phyloP scores from a whole-genome alignment of 2,113 vertebrate species.

The Ictidomys tridecemlineatus region DNA sequence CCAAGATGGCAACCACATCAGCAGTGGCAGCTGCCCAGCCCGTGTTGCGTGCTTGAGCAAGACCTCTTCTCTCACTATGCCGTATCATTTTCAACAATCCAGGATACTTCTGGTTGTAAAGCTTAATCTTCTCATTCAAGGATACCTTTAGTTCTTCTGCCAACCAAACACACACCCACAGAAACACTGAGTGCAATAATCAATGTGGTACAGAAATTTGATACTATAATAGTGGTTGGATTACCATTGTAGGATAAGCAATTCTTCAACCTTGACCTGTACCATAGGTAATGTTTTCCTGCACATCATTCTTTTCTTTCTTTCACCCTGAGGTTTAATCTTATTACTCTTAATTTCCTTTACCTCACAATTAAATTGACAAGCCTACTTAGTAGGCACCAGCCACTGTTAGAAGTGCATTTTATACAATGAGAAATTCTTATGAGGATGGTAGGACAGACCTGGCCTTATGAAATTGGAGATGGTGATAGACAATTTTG shows the following conservation, averaged over 20 bases:
- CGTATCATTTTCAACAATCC: constrained; percentile 80
- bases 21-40: constrained; percentile 86
- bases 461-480: not conserved
- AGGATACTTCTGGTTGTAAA: constrained; percentile 70
- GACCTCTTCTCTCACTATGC: constrained; percentile 86
- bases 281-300: not conserved
- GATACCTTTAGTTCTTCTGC: constrained; percentile 77
- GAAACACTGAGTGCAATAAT: not conserved
- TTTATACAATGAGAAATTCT: not conserved
- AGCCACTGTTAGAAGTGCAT: not conserved
- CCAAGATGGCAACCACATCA: constrained; percentile 90
- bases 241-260: not conserved
- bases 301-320: not conserved
- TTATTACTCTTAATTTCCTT: not conserved
- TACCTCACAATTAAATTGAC: not conserved
- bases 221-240: not conserved
- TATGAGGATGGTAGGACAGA: not conserved
- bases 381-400: not conserved
- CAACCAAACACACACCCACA: not conserved
- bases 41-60: constrained; percentile 88
- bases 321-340: not conserved
- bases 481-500: not conserved
- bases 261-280: not conserved
- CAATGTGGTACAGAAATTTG: not conserved
- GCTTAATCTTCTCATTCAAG: constrained; percentile 75